phyloP scores from a whole-genome alignment of 2,113 vertebrate species.

The Corynorhinus townsendii region DNA sequence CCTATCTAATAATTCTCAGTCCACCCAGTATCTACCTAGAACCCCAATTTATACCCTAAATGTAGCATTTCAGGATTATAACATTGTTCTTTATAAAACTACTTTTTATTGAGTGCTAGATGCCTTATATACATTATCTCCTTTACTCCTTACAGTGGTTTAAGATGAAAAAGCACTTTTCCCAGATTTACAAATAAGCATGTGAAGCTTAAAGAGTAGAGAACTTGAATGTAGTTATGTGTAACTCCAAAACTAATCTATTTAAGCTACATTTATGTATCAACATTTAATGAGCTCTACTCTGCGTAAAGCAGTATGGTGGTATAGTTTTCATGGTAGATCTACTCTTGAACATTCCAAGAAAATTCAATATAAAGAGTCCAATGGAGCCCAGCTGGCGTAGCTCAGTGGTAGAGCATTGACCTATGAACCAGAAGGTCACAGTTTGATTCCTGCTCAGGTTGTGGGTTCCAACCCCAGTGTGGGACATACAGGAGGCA shows the following conservation, averaged over 20 bases:
- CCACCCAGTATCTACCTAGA: not conserved
- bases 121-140: not conserved
- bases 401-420: too few species aligned
- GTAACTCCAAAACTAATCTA: not conserved
- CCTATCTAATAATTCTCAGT: not conserved
- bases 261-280: not conserved
- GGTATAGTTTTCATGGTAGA: not conserved
- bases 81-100: not conserved
- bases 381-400: not conserved
- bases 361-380: not conserved
- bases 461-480: too few species aligned
- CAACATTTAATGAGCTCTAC: not conserved
- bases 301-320: not conserved
- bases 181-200: not conserved
- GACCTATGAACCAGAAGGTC: too few species aligned
- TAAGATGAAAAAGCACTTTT: not conserved
- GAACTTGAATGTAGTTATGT: not conserved
- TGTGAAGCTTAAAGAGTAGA: not conserved
- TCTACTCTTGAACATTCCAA: not conserved
- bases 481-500: too few species aligned
- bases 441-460: too few species aligned
- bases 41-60: not conserved
- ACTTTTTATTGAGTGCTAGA: not conserved
- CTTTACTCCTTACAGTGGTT: not conserved
- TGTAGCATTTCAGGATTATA: not conserved